phyloP scores from a whole-genome alignment of 2,888 invertebrate genomes.

The Tachystola acroxantha region DNA sequence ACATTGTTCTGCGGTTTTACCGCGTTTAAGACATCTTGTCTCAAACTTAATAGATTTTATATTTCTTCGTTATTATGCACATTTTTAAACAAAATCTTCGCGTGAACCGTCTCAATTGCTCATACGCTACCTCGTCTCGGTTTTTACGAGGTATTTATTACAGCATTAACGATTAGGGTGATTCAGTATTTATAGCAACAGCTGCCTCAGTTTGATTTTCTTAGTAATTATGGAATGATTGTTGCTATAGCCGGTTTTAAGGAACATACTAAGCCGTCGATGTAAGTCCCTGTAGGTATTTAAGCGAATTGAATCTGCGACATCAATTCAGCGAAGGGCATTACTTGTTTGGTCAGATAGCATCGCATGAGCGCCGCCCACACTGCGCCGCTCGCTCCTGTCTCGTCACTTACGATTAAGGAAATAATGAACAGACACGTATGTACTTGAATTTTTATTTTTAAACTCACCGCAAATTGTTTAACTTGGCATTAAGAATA shows the following conservation, averaged over 20 bases:
- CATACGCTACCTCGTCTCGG: constrained; percentile 28
- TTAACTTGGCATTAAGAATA: neutral
- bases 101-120: constrained; percentile 17
- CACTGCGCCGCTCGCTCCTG: constrained; percentile 46
- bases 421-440: constrained; percentile 21
- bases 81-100: constrained; percentile 11
- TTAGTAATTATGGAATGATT: constrained; percentile 26
- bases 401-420: constrained; percentile 54
- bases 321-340: constrained; percentile 34
- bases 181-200: constrained; percentile 41
- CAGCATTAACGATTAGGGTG: constrained; percentile 29
- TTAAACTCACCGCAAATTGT: neutral
- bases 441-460: too few species aligned
- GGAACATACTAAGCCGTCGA: neutral
- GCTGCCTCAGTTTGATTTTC: constrained; percentile 35
- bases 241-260: neutral
- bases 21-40: constrained; percentile 24
- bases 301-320: constrained; percentile 16
- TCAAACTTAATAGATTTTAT: too few species aligned
- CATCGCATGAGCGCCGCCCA: constrained; percentile 55
- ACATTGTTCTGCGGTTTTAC: constrained; percentile 50
- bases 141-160: constrained; percentile 45
- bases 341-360: constrained; percentile 41
- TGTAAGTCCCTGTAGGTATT: constrained; percentile 5
- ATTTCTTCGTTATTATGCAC: constrained; percentile 13